Percentiles rank a stretch among this genome's conserved stretches.
phyloP scores from a whole-genome alignment of 64 coral and sea anemone species.

The Montipora capricornis region DNA sequence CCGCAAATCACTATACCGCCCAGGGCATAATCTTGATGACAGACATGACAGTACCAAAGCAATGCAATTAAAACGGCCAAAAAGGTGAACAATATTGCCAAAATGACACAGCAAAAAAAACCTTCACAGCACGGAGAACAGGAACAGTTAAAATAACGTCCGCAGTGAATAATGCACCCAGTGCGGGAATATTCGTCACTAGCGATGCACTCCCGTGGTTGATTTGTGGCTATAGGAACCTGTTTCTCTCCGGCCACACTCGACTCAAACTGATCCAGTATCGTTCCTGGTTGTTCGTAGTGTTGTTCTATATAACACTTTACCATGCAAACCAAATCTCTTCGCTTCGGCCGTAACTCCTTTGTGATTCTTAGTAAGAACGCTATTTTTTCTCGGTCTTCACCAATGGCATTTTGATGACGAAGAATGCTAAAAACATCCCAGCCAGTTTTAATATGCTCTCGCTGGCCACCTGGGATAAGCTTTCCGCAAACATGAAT shows the following conservation, averaged over 20 bases:
- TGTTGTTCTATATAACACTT: conserved; percentile 36
- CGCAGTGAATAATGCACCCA: conserved; percentile 14
- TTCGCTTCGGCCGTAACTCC: conserved; percentile 56
- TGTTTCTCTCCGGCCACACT: background rate
- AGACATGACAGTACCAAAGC: background rate
- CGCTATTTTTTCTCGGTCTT: conserved; percentile 44
- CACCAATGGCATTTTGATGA: conserved; percentile 58
- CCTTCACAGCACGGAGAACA: background rate
- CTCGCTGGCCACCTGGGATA: conserved; percentile 52
- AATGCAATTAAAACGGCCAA: background rate
- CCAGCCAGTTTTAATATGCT: conserved; percentile 55
- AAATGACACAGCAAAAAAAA: background rate
- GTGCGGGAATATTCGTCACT: too few relatives aligned
- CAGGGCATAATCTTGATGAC: background rate
- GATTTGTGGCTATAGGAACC: background rate
- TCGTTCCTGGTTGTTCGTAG: background rate
- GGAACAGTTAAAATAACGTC: background rate
- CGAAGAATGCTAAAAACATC: conserved; percentile 68
- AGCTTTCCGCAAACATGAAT: conserved; percentile 61
- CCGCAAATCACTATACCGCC: background rate
- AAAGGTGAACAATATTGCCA: background rate
- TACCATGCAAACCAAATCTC: conserved; percentile 71
- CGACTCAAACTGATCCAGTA: background rate
- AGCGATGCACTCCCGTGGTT: background rate
- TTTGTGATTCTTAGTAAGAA: conserved; percentile 56